Conservation (phyloP, 2,888 invertebrate genomes). For the Schrankia costaestrigalis region DNA sequence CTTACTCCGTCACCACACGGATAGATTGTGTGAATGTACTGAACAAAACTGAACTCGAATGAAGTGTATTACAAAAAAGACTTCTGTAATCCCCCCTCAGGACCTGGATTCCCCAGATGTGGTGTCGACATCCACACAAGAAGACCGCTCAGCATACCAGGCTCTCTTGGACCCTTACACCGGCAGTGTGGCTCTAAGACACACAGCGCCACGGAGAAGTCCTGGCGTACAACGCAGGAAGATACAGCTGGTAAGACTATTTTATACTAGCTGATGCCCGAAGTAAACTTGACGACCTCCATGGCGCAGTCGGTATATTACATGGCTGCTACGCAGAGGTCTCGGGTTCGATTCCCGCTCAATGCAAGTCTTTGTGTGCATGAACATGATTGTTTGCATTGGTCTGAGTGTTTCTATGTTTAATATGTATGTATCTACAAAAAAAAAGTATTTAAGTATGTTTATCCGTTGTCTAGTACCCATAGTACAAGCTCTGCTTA, state of each 20-base stretch:
- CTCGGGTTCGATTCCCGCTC: no score
- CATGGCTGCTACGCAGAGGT: no score
- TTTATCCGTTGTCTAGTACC: no score
- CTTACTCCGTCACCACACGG: no score
- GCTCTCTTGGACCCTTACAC: slow-evolving; percentile 69
- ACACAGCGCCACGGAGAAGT: slow-evolving; percentile 34
- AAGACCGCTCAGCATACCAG: slow-evolving; percentile 65
- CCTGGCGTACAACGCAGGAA: slow-evolving; percentile 45
- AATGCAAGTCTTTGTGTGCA: no score
- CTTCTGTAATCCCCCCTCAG: slow-evolving; percentile 29
- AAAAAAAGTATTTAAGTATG: no score
- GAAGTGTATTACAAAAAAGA: neutral
- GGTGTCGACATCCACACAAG: slow-evolving; percentile 61
- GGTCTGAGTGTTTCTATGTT: neutral
- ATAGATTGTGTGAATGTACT: neutral
- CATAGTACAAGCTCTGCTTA: no score
- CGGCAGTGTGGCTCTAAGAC: slow-evolving; percentile 64
- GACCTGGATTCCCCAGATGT: slow-evolving; percentile 63
- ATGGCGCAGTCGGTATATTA: no score
- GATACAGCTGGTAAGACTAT: slow-evolving; percentile 53
- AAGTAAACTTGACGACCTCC: no score
- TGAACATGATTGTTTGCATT: neutral
- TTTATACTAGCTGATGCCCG: no score
- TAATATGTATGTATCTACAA: neutral
- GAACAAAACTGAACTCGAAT: neutral